Evolutionary conservation across 2,797 vertebrate species (phyloP).

Genomic region (Neosalanx taihuensis): DNA sequence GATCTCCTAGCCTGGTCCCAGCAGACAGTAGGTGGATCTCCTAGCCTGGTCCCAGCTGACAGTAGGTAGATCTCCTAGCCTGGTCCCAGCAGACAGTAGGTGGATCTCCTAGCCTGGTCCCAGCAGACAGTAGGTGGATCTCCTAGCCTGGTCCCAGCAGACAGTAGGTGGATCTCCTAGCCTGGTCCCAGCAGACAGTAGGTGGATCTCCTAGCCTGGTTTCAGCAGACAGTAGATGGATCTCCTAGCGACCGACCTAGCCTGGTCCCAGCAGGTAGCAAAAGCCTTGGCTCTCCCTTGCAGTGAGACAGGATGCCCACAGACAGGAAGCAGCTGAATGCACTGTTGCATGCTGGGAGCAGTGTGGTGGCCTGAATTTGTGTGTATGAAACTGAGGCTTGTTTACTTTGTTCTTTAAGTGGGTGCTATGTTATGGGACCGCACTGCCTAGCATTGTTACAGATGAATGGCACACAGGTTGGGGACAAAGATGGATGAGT

Average conservation of each 20-base stretch:
- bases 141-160: too few relatives aligned
- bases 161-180: not conserved
- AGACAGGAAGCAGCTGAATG: conserved; percentile 58
- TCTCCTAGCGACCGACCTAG: too few relatives aligned
- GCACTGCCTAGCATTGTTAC: not conserved
- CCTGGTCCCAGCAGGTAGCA: conserved; percentile 34
- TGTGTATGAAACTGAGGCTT: not conserved
- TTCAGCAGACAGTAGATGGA: conserved; percentile 2
- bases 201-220: not conserved
- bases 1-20: too few relatives aligned
- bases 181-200: not conserved
- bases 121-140: too few relatives aligned
- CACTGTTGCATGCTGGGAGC: conserved; percentile 52
- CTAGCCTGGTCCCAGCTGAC: too few relatives aligned
- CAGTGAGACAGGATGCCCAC: conserved; percentile 60
- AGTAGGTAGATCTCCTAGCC: too few relatives aligned
- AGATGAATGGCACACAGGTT: not conserved
- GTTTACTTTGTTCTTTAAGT: conserved; percentile 9
- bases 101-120: too few relatives aligned
- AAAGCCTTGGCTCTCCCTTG: conserved; percentile 42
- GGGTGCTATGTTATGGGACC: not conserved
- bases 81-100: too few relatives aligned
- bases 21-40: not conserved
- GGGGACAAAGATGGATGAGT: not conserved
- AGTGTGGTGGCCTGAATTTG: conserved; percentile 44